Base-by-base conservation (phyloP, 2,888 invertebrate species). In the Iselma pallidipennis region DNA sequence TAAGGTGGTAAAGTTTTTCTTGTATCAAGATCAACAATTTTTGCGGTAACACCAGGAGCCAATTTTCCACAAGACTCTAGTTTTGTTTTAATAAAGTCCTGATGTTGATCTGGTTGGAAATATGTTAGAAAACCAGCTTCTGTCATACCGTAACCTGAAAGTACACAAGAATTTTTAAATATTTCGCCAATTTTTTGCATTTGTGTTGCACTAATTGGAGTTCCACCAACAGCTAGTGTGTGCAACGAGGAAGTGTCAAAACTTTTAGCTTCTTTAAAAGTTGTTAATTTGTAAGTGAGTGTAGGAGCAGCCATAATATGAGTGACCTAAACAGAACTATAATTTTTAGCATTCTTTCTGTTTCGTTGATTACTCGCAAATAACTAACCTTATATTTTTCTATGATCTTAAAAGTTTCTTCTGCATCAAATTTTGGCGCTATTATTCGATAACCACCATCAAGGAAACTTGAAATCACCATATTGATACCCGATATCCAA, bases 401-500 rank as follows among this genome's bases (percentile, higher is more conserved):
- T 9, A 76, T 58, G 10, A 66, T 57, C 49, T 60, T 55, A n/a
- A 72, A 63, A 10, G 62, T 53, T 28, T 66, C 60, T 55, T 69
- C 66, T 6, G 68, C 19, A n/a, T 72, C 67, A 53, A 72, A 72
- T 16, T 61, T 58, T 12, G 63, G 62, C 10, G 59, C 49, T 4
- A 74, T 49, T 19, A 79, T 49, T 59, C 71, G 66, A 6, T 55
- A 57, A 19, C 65, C 58, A 21, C 76, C 76, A 12, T 49, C 54
- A 5, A 68, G n/a, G 50, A 75, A 70, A 6, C 64, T 48, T 19
- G 52, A 49, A 10, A 69, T 42, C 2, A 72, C 49, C 1, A 71
- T 23, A 7, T 71, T 6, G 5, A 65, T 26, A 5, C 67, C 72
- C 1, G 78, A 74, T 37, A 77, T 70, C 79, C 78, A 79, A 48